phyloP scores from a whole-genome alignment of 2,888 invertebrate genomes.

The Leptura quadrifasciata region DNA sequence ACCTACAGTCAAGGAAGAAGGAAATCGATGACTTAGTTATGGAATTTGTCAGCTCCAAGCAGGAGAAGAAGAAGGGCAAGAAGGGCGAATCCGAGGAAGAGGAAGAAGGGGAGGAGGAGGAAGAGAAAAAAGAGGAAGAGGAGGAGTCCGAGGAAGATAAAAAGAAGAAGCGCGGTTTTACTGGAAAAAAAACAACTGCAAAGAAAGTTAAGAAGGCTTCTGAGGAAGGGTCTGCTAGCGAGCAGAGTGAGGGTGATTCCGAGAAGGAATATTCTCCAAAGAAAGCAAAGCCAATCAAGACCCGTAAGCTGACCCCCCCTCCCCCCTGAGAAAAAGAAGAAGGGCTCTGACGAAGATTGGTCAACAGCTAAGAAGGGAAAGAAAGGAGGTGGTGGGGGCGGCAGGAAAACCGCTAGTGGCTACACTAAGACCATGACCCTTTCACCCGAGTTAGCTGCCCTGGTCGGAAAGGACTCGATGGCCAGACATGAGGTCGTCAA shows the following conservation, averaged over 20 bases:
- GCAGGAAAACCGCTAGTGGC: constrained; percentile 81
- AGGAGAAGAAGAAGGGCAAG: constrained; percentile 73
- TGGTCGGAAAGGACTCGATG: constrained; percentile 89
- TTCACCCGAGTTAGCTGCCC: constrained; percentile 88
- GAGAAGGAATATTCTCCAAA: constrained; percentile 80
- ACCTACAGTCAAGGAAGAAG: constrained; percentile 86
- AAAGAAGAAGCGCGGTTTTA: constrained; percentile 77
- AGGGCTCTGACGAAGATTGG: constrained; percentile 83
- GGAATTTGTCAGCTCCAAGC: constrained; percentile 79
- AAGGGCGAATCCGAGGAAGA: constrained; percentile 75
- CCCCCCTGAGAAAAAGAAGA: constrained; percentile 81
- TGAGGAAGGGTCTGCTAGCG: constrained; percentile 74
- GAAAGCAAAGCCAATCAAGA: constrained; percentile 75
- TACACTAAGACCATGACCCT: constrained; percentile 90
- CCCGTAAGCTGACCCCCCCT: constrained; percentile 74
- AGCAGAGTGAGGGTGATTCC: constrained; percentile 75
- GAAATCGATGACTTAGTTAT: constrained; percentile 92
- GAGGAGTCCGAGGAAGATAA: constrained; percentile 75
- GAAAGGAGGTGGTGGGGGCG: constrained; percentile 70
- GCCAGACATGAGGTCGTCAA: constrained; percentile 94
- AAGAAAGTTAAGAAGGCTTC: constrained; percentile 76
- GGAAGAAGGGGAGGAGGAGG: constrained; percentile 74
- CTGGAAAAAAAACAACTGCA: constrained; percentile 73
- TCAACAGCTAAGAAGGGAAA: constrained; percentile 77
- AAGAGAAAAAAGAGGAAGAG: constrained; percentile 64